Percentiles rank a stretch among this genome's conserved stretches.
Evolutionary conservation across 2,797 vertebrate species (phyloP).

Genomic region (Momotus momota): DNA sequence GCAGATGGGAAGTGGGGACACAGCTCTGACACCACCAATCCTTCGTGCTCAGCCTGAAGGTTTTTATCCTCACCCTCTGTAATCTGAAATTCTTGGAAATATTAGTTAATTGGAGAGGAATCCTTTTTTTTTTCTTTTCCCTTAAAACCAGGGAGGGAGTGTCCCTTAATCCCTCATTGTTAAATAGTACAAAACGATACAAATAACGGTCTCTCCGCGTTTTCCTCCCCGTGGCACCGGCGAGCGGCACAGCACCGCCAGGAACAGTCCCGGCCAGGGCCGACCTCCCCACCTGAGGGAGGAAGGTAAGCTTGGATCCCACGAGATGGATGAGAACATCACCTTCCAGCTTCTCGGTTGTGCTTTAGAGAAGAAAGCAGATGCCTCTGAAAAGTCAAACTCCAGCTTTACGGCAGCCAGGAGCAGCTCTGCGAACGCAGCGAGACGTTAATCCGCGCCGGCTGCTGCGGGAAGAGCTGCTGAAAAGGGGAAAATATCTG

Average conservation of each 20-base stretch:
- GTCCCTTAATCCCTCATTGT: background rate
- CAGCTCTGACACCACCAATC: fast-evolving
- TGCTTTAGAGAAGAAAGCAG: background rate
- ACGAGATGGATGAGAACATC: background rate
- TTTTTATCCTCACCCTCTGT: background rate
- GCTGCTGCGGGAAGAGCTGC: background rate
- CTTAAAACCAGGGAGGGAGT: background rate
- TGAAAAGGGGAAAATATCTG: background rate
- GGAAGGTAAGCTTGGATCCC: background rate
- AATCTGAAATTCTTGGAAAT: background rate
- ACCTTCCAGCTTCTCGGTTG: background rate
- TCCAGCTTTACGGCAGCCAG: background rate
- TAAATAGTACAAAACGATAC: background rate
- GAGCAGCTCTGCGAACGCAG: background rate
- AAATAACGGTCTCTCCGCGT: background rate
- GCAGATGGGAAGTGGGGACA: background rate
- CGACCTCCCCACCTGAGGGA: fast-evolving
- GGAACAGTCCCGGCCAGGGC: background rate
- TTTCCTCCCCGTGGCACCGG: background rate
- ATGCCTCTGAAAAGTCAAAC: background rate
- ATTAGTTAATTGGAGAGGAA: background rate
- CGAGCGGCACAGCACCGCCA: fast-evolving
- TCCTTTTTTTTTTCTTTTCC: background rate
- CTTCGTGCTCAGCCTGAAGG: background rate
- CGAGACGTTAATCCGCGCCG: fast-evolving